Percentiles rank a stretch among this genome's conserved stretches.
These are phyloP conservation scores for Rhyzopertha dominica DNA, from an alignment of 1,140 invertebrate species.

Conservation along the genomic window DNA sequence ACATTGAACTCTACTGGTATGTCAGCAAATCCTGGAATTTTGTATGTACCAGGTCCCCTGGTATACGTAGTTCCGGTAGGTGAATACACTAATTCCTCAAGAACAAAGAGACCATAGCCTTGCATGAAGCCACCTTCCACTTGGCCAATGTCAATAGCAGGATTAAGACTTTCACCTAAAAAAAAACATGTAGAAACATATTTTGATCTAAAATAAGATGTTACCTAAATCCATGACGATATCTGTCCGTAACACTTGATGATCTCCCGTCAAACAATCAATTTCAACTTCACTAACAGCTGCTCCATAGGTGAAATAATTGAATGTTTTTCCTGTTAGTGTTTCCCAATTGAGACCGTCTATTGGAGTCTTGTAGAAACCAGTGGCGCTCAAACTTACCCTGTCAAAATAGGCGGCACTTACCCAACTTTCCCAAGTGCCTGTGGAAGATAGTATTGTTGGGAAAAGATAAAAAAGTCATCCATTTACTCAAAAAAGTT, in stretches of 20 bases:
- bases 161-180: conserved; percentile 81
- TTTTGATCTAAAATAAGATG: not conserved
- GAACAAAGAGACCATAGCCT: conserved; percentile 86
- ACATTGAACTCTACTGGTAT: conserved; percentile 92
- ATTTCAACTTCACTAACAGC: conserved; percentile 80
- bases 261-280: conserved; percentile 84
- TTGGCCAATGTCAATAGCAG: conserved; percentile 94
- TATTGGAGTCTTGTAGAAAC: conserved; percentile 78
- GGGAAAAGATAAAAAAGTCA: no score
- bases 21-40: conserved; percentile 85
- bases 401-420: conserved; percentile 72
- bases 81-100: conserved; percentile 85
- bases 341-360: conserved; percentile 71
- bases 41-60: conserved; percentile 87
- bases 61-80: conserved; percentile 73
- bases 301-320: conserved; percentile 77
- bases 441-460: no score
- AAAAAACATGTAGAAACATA: conserved; percentile 1
- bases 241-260: conserved; percentile 79
- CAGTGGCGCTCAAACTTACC: conserved; percentile 78
- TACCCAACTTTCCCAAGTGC: conserved; percentile 86
- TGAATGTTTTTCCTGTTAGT: conserved; percentile 67
- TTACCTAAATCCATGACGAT: conserved; percentile 90
- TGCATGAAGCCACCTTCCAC: conserved; percentile 92
- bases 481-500: no score